These are phyloP conservation scores for Xenus cinereus DNA, from an alignment of 2,113 vertebrate genomes.

Conservation along the genomic window DNA sequence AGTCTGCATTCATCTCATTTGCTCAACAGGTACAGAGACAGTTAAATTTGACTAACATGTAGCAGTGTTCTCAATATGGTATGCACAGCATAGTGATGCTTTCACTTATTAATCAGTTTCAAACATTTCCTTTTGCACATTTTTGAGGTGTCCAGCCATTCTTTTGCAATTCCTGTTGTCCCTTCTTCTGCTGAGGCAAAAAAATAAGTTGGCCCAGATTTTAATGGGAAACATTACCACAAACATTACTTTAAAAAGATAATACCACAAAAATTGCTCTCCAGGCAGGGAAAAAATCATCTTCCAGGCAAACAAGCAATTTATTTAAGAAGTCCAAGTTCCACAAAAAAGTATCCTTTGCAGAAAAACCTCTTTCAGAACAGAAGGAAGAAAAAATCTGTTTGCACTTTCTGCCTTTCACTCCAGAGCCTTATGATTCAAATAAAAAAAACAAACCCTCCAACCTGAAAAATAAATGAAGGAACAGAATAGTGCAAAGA, in stretches of 20 bases:
- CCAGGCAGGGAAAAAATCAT: background rate
- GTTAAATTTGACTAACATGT: background rate
- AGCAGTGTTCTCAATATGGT: background rate
- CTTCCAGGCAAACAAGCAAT: background rate
- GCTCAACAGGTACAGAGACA: background rate
- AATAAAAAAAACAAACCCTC: background rate
- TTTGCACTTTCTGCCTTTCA: background rate
- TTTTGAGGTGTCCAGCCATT: background rate
- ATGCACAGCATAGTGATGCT: background rate
- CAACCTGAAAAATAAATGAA: background rate
- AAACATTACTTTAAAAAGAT: background rate
- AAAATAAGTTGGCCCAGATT: background rate
- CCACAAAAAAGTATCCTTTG: background rate
- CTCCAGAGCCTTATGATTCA: background rate
- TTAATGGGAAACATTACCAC: background rate
- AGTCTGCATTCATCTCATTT: background rate
- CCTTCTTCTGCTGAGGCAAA: background rate
- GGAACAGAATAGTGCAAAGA: background rate
- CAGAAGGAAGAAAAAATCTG: background rate
- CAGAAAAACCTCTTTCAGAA: background rate
- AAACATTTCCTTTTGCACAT: background rate
- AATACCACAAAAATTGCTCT: background rate
- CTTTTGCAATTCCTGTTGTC: fast-evolving
- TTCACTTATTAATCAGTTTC: background rate
- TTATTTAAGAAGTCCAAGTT: background rate